A percentile compares a stretch with the other conserved stretches of the same genome.
These are phyloP conservation scores for Drosophila acutilabella DNA, from an alignment of 2,888 invertebrate species.

Conservation along the genomic window DNA sequence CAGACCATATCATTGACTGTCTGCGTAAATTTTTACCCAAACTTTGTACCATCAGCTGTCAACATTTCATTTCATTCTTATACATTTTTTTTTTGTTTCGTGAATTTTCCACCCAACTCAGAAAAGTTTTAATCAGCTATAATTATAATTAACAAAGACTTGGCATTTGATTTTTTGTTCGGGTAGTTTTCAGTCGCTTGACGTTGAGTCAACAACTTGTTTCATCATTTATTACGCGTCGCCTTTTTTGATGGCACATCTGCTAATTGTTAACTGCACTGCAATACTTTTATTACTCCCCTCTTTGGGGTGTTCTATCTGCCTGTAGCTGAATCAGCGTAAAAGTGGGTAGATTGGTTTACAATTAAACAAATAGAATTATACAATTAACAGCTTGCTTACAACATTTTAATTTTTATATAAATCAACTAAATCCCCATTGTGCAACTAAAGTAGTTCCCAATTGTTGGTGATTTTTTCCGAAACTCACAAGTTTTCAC, in stretches of 20 bases:
- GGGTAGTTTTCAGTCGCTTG: constrained; percentile 47
- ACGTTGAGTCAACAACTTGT: constrained; percentile 57
- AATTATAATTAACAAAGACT: constrained; percentile 76
- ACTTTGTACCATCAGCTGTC: constrained; percentile 72
- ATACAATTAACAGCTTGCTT: not conserved
- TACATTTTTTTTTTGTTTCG: constrained; percentile 23
- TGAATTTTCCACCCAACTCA: constrained; percentile 41
- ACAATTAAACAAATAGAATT: constrained; percentile 5
- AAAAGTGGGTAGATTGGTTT: constrained; percentile 6
- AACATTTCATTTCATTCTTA: constrained; percentile 56
- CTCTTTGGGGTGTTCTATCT: constrained; percentile 35
- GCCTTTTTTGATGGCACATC: constrained; percentile 60
- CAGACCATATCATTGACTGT: constrained; percentile 71
- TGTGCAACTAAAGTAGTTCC: not conserved
- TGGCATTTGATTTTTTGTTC: constrained; percentile 24
- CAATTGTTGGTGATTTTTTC: not conserved
- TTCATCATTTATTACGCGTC: constrained; percentile 56
- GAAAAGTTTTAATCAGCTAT: constrained; percentile 62
- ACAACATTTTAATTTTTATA: not conserved
- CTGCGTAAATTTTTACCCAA: constrained; percentile 4
- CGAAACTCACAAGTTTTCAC: too few relatives aligned
- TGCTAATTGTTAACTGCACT: constrained; percentile 66
- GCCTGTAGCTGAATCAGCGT: constrained; percentile 36
- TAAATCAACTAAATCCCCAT: too few relatives aligned
- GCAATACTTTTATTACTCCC: constrained; percentile 33